Evolutionary conservation across 2,113 vertebrate species (phyloP).

Genomic region (Lasiurus cinereus): DNA sequence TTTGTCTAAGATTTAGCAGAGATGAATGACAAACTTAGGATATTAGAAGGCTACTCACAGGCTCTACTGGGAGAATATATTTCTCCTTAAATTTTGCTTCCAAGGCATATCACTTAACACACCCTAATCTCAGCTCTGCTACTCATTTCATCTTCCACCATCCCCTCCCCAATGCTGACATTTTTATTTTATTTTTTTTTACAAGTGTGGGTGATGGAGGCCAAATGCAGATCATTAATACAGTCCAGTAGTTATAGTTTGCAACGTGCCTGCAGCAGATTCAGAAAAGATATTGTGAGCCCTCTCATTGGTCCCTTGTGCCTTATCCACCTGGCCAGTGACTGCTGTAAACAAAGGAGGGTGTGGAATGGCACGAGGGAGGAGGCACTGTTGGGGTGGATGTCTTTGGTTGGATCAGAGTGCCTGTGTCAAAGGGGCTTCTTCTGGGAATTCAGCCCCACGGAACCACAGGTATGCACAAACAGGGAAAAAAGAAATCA

Average conservation of each 20-base stretch:
- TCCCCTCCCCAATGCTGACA: not conserved
- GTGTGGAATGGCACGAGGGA: too few relatives aligned
- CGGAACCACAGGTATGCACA: slow-evolving; percentile 69
- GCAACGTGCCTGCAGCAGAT: not conserved
- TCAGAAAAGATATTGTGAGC: not conserved
- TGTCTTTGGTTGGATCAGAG: not conserved
- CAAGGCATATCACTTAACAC: not conserved
- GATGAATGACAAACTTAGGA: not conserved
- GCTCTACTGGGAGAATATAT: not conserved
- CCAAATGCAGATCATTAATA: not conserved
- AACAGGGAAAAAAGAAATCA: slow-evolving; percentile 50
- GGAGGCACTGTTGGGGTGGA: not conserved
- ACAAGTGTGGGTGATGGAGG: not conserved
- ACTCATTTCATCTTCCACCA: not conserved
- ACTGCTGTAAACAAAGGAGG: not conserved
- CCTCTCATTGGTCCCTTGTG: not conserved
- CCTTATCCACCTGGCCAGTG: not conserved
- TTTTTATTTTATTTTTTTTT: slow-evolving; percentile 3
- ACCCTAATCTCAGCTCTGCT: not conserved
- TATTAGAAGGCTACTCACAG: not conserved
- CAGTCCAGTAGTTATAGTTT: not conserved
- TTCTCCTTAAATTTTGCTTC: not conserved
- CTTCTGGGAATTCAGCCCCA: slow-evolving; percentile 27
- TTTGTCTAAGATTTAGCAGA: not conserved
- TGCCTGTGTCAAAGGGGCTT: slow-evolving; percentile 8